A percentile compares a stretch with the other conserved stretches of the same genome.
These are phyloP conservation scores for Limnephilus marmoratus DNA, from an alignment of 2,888 invertebrate species.

Conservation along the genomic window DNA sequence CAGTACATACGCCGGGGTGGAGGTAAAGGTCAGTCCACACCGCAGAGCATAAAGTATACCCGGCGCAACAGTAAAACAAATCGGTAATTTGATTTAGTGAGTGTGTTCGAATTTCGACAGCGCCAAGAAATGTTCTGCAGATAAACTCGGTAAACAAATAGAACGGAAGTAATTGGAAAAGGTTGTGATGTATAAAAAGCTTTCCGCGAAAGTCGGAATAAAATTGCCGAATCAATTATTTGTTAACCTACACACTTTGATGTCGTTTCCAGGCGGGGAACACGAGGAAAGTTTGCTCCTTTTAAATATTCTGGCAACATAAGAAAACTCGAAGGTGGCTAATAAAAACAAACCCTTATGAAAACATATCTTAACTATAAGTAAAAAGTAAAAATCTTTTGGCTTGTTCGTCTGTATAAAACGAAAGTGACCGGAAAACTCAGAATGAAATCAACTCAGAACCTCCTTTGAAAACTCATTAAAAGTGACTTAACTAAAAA, in stretches of 20 bases:
- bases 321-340: background rate
- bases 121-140: background rate
- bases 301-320: background rate
- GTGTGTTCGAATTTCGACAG: slow-evolving; percentile 25
- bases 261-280: background rate
- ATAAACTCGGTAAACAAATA: slow-evolving; percentile 6
- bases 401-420: too few relatives aligned
- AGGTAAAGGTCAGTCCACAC: slow-evolving; percentile 14
- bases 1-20: background rate
- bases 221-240: background rate
- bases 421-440: too few relatives aligned
- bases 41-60: background rate
- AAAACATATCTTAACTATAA: background rate
- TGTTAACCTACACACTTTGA: background rate
- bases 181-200: background rate
- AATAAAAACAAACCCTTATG: background rate
- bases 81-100: slow-evolving; percentile 40
- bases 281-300: background rate
- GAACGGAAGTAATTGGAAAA: background rate
- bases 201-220: background rate
- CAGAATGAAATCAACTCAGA: too few relatives aligned
- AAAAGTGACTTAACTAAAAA: too few relatives aligned
- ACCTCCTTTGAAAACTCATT: too few relatives aligned
- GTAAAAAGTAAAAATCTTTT: too few relatives aligned
- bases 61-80: slow-evolving; percentile 34